Evolutionary conservation across 1,140 invertebrate genomes (phyloP).

Genomic region (Listronotus bonariensis): DNA sequence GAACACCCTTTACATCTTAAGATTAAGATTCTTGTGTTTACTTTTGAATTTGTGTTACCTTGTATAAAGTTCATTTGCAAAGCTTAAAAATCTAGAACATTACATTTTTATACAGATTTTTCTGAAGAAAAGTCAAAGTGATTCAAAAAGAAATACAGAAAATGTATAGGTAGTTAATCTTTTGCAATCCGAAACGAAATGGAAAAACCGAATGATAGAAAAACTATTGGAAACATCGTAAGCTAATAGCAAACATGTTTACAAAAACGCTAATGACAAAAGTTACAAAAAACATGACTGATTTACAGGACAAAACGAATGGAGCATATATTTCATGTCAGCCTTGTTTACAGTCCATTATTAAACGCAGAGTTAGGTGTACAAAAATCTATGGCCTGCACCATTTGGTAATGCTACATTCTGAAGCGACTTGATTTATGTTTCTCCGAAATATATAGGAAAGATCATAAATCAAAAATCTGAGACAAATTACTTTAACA

Average conservation of each 20-base stretch:
- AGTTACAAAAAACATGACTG: conserved; percentile 20
- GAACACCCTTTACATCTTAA: no score
- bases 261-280: conserved; percentile 13
- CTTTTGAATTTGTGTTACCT: no score
- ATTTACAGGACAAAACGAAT: conserved; percentile 27
- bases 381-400: conserved; percentile 19
- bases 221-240: conserved; percentile 6
- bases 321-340: conserved; percentile 31
- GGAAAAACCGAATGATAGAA: neutral
- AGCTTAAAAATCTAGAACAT: no score
- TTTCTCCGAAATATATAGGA: conserved; percentile 21
- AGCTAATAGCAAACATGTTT: conserved; percentile 16
- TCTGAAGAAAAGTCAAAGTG: no score
- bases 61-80: no score
- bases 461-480: conserved; percentile 15
- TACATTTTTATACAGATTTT: no score
- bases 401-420: conserved; percentile 27
- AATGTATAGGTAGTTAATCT: no score
- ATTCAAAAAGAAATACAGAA: no score
- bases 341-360: conserved; percentile 31
- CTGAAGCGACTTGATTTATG: conserved; percentile 27
- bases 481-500: conserved; percentile 20
- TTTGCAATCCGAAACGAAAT: no score
- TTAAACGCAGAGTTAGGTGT: conserved; percentile 26
- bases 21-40: no score